phyloP scores from a whole-genome alignment of 1,140 invertebrate genomes.

The Brachionus asplanchnoidis region DNA sequence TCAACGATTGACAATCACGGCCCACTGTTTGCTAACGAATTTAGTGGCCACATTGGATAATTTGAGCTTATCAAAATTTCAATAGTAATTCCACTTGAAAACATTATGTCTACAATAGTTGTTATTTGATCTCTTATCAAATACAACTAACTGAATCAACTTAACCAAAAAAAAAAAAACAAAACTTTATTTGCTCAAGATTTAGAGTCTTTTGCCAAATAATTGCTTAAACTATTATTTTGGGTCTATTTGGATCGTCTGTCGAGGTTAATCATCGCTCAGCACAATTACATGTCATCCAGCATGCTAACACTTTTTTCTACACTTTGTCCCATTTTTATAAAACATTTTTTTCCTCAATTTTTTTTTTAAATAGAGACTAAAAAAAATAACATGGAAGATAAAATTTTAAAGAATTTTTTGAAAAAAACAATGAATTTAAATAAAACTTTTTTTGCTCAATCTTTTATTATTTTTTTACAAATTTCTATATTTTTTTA shows the following conservation, averaged over 20 bases:
- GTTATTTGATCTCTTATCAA: constrained; percentile 25
- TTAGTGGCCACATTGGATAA: background rate
- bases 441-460: too few relatives aligned
- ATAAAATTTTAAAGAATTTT: too few relatives aligned
- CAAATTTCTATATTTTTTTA: too few relatives aligned
- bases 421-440: too few relatives aligned
- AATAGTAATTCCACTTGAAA: background rate
- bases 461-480: too few relatives aligned
- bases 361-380: too few relatives aligned
- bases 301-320: background rate
- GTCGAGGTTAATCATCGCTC: background rate
- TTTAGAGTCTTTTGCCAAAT: constrained; percentile 16
- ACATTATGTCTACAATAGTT: background rate
- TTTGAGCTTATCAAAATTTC: background rate
- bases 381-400: too few relatives aligned
- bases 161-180: background rate
- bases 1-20: background rate
- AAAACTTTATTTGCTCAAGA: constrained; percentile 17
- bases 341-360: too few relatives aligned
- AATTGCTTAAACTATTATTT: constrained; percentile 31
- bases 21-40: background rate
- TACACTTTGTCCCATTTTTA: background rate
- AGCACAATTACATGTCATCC: background rate
- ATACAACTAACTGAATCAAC: background rate
- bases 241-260: background rate